Evolutionary conservation across 2,888 invertebrate genomes (phyloP).

Genomic region (Elmis aenea): DNA sequence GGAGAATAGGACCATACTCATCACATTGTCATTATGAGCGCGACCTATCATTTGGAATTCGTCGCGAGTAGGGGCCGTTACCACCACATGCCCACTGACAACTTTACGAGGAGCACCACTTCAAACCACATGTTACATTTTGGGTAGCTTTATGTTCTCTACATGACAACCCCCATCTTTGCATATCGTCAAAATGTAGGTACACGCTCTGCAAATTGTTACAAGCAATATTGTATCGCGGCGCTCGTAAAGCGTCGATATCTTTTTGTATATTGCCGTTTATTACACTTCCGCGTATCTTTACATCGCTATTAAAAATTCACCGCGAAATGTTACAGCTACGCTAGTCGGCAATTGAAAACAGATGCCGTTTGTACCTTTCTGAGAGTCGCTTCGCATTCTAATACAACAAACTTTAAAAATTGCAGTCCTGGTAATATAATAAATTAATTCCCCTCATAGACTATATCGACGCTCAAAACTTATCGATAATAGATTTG

Average conservation of each 20-base stretch:
- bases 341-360: too few species aligned
- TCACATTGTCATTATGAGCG: constrained; percentile 46
- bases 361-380: too few species aligned
- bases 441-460: too few species aligned
- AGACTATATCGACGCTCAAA: too few species aligned
- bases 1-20: constrained; percentile 26
- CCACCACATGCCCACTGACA: constrained; percentile 48
- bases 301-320: constrained; percentile 11
- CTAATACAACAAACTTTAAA: too few species aligned
- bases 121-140: constrained; percentile 50
- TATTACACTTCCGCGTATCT: constrained; percentile 12
- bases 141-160: constrained; percentile 47
- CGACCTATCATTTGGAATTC: constrained; percentile 45
- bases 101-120: constrained; percentile 49
- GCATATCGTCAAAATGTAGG: constrained; percentile 21
- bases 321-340: constrained; percentile 11
- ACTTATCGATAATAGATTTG: too few species aligned
- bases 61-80: constrained; percentile 45
- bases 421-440: too few species aligned
- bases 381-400: too few species aligned
- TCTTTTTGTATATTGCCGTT: constrained; percentile 20
- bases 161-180: constrained; percentile 43
- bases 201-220: constrained; percentile 21
- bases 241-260: constrained; percentile 21
- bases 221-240: constrained; percentile 24